Evolutionary conservation across 1,140 invertebrate genomes (phyloP), one percentile per base, ranked within the genome.

Genomic region (Drosophila littoralis): DNA sequence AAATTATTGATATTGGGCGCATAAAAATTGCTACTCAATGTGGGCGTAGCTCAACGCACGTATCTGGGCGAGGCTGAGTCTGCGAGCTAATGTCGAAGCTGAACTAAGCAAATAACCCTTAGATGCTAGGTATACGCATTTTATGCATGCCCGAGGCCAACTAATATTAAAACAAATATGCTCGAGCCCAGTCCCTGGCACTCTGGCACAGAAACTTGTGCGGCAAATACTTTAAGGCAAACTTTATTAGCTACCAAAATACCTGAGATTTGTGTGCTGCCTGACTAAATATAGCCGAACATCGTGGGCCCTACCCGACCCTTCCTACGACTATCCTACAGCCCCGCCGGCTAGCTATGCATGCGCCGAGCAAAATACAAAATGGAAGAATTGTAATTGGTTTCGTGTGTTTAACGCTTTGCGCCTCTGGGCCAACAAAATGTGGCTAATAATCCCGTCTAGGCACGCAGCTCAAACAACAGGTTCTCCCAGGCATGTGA

Each of bases 151-250:
- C 51, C 43, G 60, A 58, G 84, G 78, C 61, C 65, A 79, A 79
- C 80, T 84, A 89, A 89, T 89, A 89, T 84, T 89, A 79, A 89
- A 81, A 89, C 71, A 89, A 89, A 88, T 89, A 89, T 80, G 63
- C 64, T 57, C n/a, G 43, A 59, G 69, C n/a, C 38, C 3, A 45
- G 61, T 57, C 61, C 15, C 42, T 22, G 59, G 46, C 63, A 38
- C 55, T 10, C 9, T 10, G 38, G n/a, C 63, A 38, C 60, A 57
- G 42, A 73, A 78, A 81, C 66, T 82, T 82, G 52, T 51, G 45
- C 65, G n/a, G 45, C 76, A 88, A 88, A 88, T 88, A 89, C 84
- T 88, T 88, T 88, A 83, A 88, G 84, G 69, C 84, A 83, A 90
- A 90, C 77, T 90, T 89, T 89, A 89, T 89, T 84, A 90, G 84